Conservation (phyloP, 2,888 invertebrate genomes). For the Caenorhabditis sulstoni region DNA sequence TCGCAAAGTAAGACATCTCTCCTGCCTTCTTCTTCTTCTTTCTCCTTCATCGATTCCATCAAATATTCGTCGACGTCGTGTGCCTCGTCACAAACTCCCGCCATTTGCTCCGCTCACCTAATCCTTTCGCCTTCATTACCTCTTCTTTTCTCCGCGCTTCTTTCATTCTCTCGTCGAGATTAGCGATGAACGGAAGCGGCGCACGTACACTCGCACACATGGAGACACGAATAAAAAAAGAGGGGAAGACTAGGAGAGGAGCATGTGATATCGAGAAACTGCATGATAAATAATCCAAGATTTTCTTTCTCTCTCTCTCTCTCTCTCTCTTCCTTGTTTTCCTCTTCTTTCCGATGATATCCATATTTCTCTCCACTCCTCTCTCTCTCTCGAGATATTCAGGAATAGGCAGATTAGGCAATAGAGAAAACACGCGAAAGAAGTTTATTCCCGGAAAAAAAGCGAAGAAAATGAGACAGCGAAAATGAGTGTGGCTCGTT, state of each 20-base stretch:
- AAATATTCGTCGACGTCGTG: constrained; percentile 5
- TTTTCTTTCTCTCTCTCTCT: not conserved
- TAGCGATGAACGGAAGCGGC: constrained; percentile 9
- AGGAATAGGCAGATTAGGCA: not conserved
- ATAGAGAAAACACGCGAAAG: too few species aligned
- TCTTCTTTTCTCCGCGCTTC: constrained; percentile 29
- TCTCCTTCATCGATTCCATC: not conserved
- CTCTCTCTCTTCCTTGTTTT: not conserved
- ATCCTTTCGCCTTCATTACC: constrained; percentile 34
- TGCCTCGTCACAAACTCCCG: constrained; percentile 5
- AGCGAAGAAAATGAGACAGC: constrained; percentile 2
- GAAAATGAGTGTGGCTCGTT: too few species aligned
- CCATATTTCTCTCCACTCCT: too few species aligned
- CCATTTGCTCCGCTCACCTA: constrained; percentile 12
- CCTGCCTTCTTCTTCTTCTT: not conserved
- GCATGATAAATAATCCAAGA: constrained; percentile 20
- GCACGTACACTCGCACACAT: not conserved
- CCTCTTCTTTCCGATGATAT: not conserved
- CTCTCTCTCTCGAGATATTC: not conserved
- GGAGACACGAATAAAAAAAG: constrained; percentile 17
- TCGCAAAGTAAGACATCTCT: not conserved
- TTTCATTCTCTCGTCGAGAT: constrained; percentile 19
- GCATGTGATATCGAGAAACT: not conserved
- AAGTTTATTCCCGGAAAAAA: too few species aligned
- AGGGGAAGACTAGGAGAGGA: too few species aligned